Evolutionary conservation across 2,797 vertebrate species (phyloP).

Genomic region (Chanos chanos): DNA sequence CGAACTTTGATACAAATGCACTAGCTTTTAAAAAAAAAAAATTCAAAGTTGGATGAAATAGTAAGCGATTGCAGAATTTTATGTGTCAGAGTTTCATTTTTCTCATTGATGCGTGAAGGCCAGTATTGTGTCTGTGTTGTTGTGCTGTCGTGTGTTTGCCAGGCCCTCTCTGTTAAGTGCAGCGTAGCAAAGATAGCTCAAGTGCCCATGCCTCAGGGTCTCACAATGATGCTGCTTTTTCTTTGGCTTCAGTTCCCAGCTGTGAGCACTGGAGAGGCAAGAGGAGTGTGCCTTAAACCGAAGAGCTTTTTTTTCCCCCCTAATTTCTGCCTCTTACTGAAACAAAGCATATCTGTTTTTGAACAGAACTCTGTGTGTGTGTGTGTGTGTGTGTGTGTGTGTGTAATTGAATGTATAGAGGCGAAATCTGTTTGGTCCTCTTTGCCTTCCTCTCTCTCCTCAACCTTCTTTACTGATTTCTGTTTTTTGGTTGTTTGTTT

Average conservation of each 20-base stretch:
- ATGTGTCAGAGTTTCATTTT: too few relatives aligned
- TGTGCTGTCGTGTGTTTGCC: neutral
- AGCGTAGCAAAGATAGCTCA: conserved; percentile 18
- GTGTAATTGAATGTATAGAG: neutral
- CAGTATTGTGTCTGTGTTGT: too few relatives aligned
- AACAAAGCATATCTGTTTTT: conserved; percentile 22
- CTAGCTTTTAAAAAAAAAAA: too few relatives aligned
- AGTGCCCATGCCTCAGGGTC: conserved; percentile 10
- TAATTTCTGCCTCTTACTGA: neutral
- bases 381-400: conserved; percentile 4
- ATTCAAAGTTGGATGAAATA: too few relatives aligned
- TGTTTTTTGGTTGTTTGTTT: neutral
- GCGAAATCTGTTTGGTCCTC: conserved; percentile 8
- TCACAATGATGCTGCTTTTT: neutral
- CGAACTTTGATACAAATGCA: too few relatives aligned
- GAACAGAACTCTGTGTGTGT: conserved; percentile 21
- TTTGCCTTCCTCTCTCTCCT: neutral
- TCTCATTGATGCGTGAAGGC: too few relatives aligned
- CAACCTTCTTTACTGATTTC: neutral
- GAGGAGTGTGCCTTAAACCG: neutral
- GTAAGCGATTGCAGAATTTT: too few relatives aligned
- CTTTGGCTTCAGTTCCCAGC: conserved; percentile 3
- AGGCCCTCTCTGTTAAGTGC: conserved; percentile 10
- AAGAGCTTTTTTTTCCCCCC: neutral
- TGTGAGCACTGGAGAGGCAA: conserved; percentile 13